These are phyloP conservation scores for Habrosyne pyritoides DNA, from an alignment of 2,888 invertebrate species.

Conservation along the genomic window DNA sequence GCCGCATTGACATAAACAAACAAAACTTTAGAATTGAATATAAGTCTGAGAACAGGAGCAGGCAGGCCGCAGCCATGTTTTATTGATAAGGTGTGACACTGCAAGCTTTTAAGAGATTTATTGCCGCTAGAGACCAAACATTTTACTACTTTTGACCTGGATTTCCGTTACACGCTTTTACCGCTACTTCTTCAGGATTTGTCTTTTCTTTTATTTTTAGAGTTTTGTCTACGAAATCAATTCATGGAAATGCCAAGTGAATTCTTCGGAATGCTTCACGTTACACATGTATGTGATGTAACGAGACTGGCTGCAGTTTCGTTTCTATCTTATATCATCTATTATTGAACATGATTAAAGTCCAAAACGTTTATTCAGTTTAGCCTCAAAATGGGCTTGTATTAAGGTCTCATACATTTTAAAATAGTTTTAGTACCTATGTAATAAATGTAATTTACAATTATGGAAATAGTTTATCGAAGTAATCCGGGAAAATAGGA, in stretches of 20 bases:
- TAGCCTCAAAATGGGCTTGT: too few species aligned
- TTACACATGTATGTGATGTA: too few species aligned
- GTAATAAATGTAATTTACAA: too few species aligned
- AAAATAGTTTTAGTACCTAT: too few species aligned
- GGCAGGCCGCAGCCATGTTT: constrained; percentile 32
- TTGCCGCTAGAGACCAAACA: constrained; percentile 3
- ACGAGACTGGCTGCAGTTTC: too few species aligned
- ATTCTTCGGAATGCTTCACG: not conserved
- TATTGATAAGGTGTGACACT: constrained; percentile 43
- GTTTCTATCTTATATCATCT: too few species aligned
- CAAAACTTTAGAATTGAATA: not conserved
- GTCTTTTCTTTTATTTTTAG: not conserved
- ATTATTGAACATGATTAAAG: too few species aligned
- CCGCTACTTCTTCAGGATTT: not conserved
- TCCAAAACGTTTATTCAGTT: too few species aligned
- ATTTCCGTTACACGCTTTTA: not conserved
- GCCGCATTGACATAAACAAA: not conserved
- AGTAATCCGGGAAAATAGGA: too few species aligned
- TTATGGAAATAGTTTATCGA: too few species aligned
- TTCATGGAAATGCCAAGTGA: not conserved
- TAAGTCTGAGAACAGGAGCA: constrained; percentile 14
- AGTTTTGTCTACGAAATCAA: not conserved
- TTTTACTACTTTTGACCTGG: constrained; percentile 10
- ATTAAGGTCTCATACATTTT: too few species aligned
- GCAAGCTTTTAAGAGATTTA: constrained; percentile 41